Conservation (phyloP, 1,140 invertebrate genomes). For the Stegodyphus dumicola region DNA sequence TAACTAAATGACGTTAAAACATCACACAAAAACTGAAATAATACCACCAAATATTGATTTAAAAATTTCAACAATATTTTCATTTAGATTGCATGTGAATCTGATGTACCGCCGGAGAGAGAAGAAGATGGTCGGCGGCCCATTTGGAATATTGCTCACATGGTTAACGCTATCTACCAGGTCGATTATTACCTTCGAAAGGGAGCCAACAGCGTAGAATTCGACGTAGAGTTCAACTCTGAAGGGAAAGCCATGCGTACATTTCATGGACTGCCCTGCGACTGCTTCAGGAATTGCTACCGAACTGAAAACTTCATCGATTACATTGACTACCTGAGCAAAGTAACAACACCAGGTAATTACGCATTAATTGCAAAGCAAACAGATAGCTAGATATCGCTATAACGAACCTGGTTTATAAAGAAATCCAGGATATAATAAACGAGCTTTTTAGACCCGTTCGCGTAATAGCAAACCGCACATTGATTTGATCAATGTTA, state of each 20-base stretch:
- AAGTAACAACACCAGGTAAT: conserved; percentile 58
- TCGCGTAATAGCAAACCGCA: too few relatives aligned
- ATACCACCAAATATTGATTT: not conserved
- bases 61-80: not conserved
- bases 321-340: conserved; percentile 60
- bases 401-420: too few relatives aligned
- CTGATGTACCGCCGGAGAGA: not conserved
- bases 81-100: not conserved
- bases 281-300: conserved; percentile 63
- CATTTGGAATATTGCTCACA: conserved; percentile 64
- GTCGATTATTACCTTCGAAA: conserved; percentile 57
- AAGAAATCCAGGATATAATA: too few relatives aligned
- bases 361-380: not conserved
- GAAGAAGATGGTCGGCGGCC: conserved; percentile 26
- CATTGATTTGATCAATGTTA: too few relatives aligned
- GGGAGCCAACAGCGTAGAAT: conserved; percentile 64
- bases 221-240: conserved; percentile 61
- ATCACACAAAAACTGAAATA: not conserved
- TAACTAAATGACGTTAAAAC: too few relatives aligned
- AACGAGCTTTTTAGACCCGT: too few relatives aligned
- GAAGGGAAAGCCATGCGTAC: conserved; percentile 60
- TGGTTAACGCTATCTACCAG: conserved; percentile 64
- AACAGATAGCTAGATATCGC: conserved; percentile 12
- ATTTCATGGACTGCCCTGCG: conserved; percentile 63
- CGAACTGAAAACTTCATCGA: conserved; percentile 53